Evolutionary conservation across 2,797 vertebrate genomes (phyloP).

Genomic region (Acanthis flammea): DNA sequence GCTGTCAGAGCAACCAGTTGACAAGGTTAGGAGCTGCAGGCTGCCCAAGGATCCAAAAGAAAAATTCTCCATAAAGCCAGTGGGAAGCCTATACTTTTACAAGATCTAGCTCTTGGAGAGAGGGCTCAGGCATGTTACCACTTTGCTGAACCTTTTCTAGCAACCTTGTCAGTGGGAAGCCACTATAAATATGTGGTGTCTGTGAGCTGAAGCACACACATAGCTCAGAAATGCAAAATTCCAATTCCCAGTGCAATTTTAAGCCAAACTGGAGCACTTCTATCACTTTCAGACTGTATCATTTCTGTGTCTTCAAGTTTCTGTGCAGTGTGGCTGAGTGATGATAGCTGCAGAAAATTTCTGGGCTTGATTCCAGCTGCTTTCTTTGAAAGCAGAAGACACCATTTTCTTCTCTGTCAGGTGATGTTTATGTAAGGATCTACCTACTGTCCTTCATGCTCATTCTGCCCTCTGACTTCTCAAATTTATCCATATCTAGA

Average conservation of each 20-base stretch:
- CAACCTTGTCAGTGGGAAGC: background rate
- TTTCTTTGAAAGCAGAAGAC: slow-evolving; percentile 14
- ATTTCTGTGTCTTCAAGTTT: background rate
- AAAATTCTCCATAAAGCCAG: background rate
- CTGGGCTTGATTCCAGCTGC: slow-evolving; percentile 10
- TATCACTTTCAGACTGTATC: background rate
- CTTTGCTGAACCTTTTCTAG: background rate
- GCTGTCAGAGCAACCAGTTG: background rate
- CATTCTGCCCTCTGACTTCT: background rate
- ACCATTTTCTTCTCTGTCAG: background rate
- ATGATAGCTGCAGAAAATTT: background rate
- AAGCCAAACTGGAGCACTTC: background rate
- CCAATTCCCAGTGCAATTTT: background rate
- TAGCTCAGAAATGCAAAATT: background rate
- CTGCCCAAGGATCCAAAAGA: background rate
- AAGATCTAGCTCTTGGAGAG: background rate
- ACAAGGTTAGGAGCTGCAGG: background rate
- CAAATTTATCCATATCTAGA: background rate
- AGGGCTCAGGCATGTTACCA: background rate
- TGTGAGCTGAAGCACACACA: background rate
- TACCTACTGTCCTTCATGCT: background rate
- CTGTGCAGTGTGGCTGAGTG: background rate
- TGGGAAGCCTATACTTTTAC: background rate
- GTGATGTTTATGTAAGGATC: background rate
- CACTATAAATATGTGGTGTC: background rate